These are phyloP conservation scores for Aradus depressus DNA, from an alignment of 2,888 invertebrate species.

Conservation along the genomic window DNA sequence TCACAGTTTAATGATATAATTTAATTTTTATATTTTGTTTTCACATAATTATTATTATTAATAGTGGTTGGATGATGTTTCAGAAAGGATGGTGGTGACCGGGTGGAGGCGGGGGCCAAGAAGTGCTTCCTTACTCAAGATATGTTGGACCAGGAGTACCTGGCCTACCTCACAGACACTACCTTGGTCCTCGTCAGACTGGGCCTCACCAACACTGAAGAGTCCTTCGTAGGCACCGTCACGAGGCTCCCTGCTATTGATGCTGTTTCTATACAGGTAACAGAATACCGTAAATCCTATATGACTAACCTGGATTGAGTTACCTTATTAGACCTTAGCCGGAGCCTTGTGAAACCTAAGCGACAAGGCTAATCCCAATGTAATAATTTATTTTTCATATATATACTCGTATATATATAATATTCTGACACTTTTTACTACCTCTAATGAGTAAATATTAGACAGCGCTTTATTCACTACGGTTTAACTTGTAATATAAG, in stretches of 20 bases:
- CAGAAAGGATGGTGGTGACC: constrained; percentile 36
- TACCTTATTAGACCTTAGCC: too few relatives aligned
- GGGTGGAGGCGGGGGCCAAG: constrained; percentile 46
- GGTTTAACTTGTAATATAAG: too few relatives aligned
- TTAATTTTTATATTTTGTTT: neutral
- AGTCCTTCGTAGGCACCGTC: constrained; percentile 61
- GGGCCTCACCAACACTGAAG: constrained; percentile 48
- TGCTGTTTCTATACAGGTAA: constrained; percentile 64
- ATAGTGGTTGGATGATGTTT: constrained; percentile 1
- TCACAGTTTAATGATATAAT: neutral
- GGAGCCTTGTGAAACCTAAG: too few relatives aligned
- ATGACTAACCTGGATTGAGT: too few relatives aligned
- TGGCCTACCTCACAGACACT: constrained; percentile 54
- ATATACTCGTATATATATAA: too few relatives aligned
- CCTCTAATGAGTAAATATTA: too few relatives aligned
- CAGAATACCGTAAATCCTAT: too few relatives aligned
- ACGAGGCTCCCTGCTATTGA: constrained; percentile 69
- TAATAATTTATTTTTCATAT: too few relatives aligned
- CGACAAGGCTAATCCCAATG: too few relatives aligned
- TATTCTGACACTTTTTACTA: too few relatives aligned
- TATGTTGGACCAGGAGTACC: constrained; percentile 68
- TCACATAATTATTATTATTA: constrained; percentile 13
- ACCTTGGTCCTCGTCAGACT: constrained; percentile 45
- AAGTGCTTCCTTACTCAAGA: constrained; percentile 79
- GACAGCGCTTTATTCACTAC: too few relatives aligned